These are phyloP conservation scores for Liopterus haemorrhoidalis DNA, from an alignment of 2,888 invertebrate species.

Conservation along the genomic window DNA sequence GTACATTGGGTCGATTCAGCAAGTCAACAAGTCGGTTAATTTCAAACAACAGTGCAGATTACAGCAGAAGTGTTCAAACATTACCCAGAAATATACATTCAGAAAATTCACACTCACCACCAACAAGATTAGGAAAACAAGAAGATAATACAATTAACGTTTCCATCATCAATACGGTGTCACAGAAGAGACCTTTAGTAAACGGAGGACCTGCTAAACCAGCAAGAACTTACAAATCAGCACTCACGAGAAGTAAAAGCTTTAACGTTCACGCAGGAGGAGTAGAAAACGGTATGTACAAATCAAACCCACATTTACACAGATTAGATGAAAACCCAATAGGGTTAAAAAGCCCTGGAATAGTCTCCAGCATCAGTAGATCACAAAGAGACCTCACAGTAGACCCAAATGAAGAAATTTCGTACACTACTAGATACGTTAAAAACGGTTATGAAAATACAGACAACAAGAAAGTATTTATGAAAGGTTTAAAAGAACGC, in stretches of 20 bases:
- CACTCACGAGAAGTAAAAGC: slow-evolving; percentile 73
- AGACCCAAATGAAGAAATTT: slow-evolving; percentile 51
- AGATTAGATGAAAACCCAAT: slow-evolving; percentile 63
- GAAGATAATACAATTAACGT: slow-evolving; percentile 62
- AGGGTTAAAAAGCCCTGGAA: slow-evolving; percentile 76
- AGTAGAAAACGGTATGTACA: slow-evolving; percentile 53
- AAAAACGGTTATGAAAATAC: slow-evolving; percentile 52
- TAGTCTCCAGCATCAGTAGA: slow-evolving; percentile 77
- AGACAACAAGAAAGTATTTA: slow-evolving; percentile 61
- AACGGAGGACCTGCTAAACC: slow-evolving; percentile 67
- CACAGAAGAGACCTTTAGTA: slow-evolving; percentile 35
- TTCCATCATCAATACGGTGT: slow-evolving; percentile 53
- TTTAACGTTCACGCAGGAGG: slow-evolving; percentile 69
- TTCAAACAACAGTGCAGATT: slow-evolving; percentile 53
- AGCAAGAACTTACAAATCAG: slow-evolving; percentile 69
- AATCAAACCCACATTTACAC: slow-evolving; percentile 72
- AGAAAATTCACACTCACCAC: slow-evolving; percentile 29
- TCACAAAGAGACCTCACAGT: slow-evolving; percentile 69
- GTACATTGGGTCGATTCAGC: slow-evolving; percentile 75
- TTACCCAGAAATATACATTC: slow-evolving; percentile 57
- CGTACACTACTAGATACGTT: slow-evolving; percentile 53
- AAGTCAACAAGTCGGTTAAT: slow-evolving; percentile 70
- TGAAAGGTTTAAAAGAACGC: slow-evolving; percentile 62
- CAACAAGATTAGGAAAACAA: slow-evolving; percentile 48
- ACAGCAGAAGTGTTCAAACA: slow-evolving; percentile 65